Base-by-base conservation (phyloP, 1,140 invertebrate genomes). In the Drosophila navojoa region DNA sequence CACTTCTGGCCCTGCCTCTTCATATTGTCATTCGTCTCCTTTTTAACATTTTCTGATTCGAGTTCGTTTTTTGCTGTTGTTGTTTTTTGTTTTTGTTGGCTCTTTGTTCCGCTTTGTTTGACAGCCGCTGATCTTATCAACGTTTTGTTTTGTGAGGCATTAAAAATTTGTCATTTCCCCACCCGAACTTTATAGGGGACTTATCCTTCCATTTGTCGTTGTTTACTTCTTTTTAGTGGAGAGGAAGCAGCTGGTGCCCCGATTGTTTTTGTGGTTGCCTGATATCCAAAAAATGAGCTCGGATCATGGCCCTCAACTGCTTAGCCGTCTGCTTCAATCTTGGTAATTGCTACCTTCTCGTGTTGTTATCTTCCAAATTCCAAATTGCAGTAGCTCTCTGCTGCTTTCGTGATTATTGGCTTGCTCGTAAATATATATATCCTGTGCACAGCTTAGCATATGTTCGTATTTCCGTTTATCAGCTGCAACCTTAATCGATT, bases 141-240 rank as follows among this genome's bases (percentile, higher is more conserved):
- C 63, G 77, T 89, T 84, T 89, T 87, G 84, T 89, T 84, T 89
- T 70, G 59, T 82, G 79, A 89, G 76, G 84, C 82, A 89, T 87
- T 89, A 89, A 84, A 87, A 87, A 87, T 87, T 87, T 87, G 84
- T 87, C 84, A 87, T 87, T 87, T 89, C 66, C 45, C 53, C 68
- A 50, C 49, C 58, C 58, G 55, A 47, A 25, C 15, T 42, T 15
- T 10, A n/a, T 22, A 27, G 45, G 15, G 3, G 10, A 47, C 45
- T 59, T 50, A 50, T 67, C 45, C 53, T 62, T 60, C 27, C 15
- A 44, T 42, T 53, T 57, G 38, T n/a, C 27, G 15, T 47, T 19
- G 49, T 50, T 35, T n/a, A 13, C 4, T 27, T 27, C 4, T 27
- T 29, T 29, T 29, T 6, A 6, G 15, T 10, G n/a, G 22, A 66